Evolutionary conservation across 2,113 vertebrate species (phyloP), one percentile per base, ranked within the genome.

Genomic region (Prionailurus bengalensis): DNA sequence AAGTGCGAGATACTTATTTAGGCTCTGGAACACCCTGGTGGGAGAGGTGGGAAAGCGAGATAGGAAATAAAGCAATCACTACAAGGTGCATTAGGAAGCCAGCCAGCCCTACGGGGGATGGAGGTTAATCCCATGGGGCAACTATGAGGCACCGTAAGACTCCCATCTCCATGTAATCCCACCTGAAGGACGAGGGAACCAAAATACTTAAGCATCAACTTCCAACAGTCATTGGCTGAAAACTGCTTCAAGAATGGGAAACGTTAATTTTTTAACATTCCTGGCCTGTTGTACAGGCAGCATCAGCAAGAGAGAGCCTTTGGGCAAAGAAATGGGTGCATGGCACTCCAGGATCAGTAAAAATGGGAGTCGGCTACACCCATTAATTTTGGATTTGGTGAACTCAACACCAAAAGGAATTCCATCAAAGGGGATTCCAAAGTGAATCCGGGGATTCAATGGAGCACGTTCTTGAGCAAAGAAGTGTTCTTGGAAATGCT

Each of bases 401-500:
- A 33, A 2, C 8, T 48, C 31, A 5, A 0, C 27, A 25, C 45
- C 45, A 45, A 45, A 45, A 1, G 45, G 45, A 45, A 45, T 45
- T 45, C 45, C 8, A 45, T 45, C 45, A 45, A 45, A 45, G 45
- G 45, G 45, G 7, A 45, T 45, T 45, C 45, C 45, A 45, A 45
- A 45, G 45, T 45, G 7, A 45, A 45, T 1, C 45, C 7, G 45
- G 68, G 14, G 9, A 55, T 42, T 70, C 42, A 29, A n/a, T 48
- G 48, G 42, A 78, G 14, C 19, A 19, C 29, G 2, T 63, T 19
- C 58, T 21, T 71, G 45, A 78, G 53, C 55, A 89, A 36, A 74
- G 31, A 81, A 25, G 29, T 61, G 11, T 48, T 66, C 70, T 86
- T 81, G 51, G 36, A 94, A 93, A 79, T 51, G 51, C 73, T 76